Evolutionary conservation across 2,113 vertebrate genomes (phyloP).

Genomic region (Sander lucioperca): DNA sequence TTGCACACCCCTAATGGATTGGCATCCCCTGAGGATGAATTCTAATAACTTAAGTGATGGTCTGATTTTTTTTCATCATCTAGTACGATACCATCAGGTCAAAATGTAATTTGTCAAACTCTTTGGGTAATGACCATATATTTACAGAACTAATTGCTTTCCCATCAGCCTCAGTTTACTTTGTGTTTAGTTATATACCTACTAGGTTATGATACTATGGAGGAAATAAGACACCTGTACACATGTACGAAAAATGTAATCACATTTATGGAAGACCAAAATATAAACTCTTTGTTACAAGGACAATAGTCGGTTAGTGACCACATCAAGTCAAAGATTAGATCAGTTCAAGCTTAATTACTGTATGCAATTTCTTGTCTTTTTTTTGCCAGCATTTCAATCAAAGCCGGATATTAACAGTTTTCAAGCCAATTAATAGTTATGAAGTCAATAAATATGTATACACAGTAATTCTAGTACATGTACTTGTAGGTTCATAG

Average conservation of each 20-base stretch:
- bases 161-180: neutral
- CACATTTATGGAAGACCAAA: slow-evolving; percentile 74
- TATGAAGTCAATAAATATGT: neutral
- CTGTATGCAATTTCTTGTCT: neutral
- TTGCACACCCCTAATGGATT: too few relatives aligned
- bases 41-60: neutral
- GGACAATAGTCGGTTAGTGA: slow-evolving; percentile 37
- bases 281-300: slow-evolving; percentile 60
- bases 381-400: slow-evolving; percentile 26
- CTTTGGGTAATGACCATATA: neutral
- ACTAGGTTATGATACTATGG: neutral
- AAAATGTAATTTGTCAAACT: neutral
- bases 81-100: neutral
- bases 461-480: slow-evolving; percentile 17
- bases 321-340: slow-evolving; percentile 30
- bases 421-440: slow-evolving; percentile 27
- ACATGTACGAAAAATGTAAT: slow-evolving; percentile 5
- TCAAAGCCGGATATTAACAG: neutral
- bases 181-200: neutral
- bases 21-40: neutral
- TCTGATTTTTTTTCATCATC: neutral
- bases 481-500: slow-evolving; percentile 27
- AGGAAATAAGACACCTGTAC: slow-evolving; percentile 28
- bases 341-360: slow-evolving; percentile 1
- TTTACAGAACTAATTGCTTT: neutral